Conservation (phyloP, 2,888 invertebrate species). For the Pardosa pseudoannulata region DNA sequence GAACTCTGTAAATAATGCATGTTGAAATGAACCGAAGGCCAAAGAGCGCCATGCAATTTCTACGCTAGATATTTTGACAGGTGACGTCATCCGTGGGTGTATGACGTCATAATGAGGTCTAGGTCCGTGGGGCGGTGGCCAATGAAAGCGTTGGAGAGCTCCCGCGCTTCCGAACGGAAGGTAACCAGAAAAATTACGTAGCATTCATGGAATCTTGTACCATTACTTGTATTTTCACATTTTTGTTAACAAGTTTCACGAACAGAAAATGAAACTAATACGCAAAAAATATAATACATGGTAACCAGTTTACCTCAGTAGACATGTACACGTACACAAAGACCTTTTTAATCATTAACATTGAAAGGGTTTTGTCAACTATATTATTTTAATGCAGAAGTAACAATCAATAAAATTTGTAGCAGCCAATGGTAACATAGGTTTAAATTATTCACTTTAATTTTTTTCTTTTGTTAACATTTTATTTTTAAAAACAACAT, state of each 20-base stretch:
- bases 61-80: conserved; percentile 37
- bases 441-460: too few species aligned
- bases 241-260: conserved; percentile 5
- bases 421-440: too few species aligned
- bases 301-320: neutral
- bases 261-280: neutral
- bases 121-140: conserved; percentile 40
- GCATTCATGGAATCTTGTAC: conserved; percentile 13
- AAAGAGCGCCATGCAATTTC: conserved; percentile 28
- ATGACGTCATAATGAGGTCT: conserved; percentile 62
- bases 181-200: conserved; percentile 34
- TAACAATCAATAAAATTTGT: too few species aligned
- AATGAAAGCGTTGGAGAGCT: conserved; percentile 30
- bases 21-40: conserved; percentile 39
- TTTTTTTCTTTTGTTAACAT: too few species aligned
- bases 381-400: too few species aligned
- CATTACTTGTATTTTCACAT: conserved; percentile 6
- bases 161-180: conserved; percentile 53
- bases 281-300: neutral
- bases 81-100: conserved; percentile 59
- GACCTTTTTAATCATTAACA: too few species aligned
- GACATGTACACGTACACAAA: too few species aligned
- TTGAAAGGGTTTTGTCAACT: too few species aligned
- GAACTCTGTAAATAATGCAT: neutral
- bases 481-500: too few species aligned